Percentiles rank a stretch among this genome's conserved stretches.
phyloP scores from a whole-genome alignment of 2,113 vertebrate species.

The Haemorhous mexicanus region DNA sequence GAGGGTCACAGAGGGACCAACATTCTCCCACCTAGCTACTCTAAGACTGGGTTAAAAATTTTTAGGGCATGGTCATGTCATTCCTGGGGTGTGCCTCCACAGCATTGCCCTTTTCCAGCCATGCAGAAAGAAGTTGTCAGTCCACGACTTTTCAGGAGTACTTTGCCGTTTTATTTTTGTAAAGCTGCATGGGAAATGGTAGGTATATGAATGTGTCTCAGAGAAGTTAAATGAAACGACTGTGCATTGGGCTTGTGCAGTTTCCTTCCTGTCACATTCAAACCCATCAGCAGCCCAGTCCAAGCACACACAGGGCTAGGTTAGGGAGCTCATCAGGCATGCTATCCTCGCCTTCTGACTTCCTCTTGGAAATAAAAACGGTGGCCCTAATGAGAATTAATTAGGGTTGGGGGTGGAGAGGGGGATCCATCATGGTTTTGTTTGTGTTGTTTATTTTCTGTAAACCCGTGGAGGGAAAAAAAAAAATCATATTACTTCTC shows the following conservation, averaged over 20 bases:
- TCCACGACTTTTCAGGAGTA: background rate
- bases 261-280: slow-evolving; percentile 68
- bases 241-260: slow-evolving; percentile 37
- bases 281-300: slow-evolving; percentile 7
- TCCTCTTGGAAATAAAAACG: slow-evolving; percentile 59
- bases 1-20: background rate
- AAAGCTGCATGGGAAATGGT: slow-evolving; percentile 35
- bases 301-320: slow-evolving; percentile 49
- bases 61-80: background rate
- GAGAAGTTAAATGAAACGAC: slow-evolving; percentile 44
- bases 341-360: slow-evolving; percentile 44
- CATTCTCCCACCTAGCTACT: background rate
- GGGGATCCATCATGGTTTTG: slow-evolving; percentile 22
- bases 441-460: slow-evolving; percentile 63
- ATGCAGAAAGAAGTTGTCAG: background rate
- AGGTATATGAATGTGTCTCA: slow-evolving; percentile 52
- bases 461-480: slow-evolving; percentile 22
- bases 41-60: background rate
- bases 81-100: background rate
- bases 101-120: background rate
- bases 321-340: slow-evolving; percentile 53
- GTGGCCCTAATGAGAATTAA: slow-evolving; percentile 62
- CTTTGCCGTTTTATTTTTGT: slow-evolving; percentile 8
- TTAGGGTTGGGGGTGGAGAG: slow-evolving; percentile 15
- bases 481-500: slow-evolving; percentile 53